Conservation (phyloP, 2,113 vertebrate genomes). For the Corynorhinus townsendii region DNA sequence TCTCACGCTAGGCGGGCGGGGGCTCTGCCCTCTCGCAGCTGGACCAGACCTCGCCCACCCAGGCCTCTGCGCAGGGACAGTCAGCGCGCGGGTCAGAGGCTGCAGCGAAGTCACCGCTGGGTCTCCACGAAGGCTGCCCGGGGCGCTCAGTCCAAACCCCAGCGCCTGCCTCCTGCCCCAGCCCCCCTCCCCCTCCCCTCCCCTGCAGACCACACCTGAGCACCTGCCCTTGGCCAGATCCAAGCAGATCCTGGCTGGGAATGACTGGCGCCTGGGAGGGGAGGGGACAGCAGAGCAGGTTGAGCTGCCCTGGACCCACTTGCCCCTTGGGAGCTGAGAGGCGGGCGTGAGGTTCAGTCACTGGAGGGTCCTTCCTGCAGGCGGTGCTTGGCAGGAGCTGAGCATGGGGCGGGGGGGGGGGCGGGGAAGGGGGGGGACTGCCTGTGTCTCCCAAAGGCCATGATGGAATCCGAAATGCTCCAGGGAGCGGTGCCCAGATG, state of each 20-base stretch:
- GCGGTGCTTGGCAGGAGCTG: fast-evolving
- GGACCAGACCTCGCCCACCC: fast-evolving
- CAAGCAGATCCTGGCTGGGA: fast-evolving
- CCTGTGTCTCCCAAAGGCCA: fast-evolving
- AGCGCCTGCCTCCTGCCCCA: fast-evolving
- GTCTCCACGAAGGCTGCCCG: fast-evolving
- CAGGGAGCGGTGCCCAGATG: fast-evolving
- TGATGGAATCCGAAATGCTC: fast-evolving
- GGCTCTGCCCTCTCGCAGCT: neutral
- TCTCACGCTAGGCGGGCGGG: fast-evolving
- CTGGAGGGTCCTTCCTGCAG: no score
- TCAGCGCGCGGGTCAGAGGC: neutral
- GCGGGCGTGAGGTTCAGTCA: neutral
- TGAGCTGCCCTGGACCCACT: no score
- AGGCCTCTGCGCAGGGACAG: fast-evolving
- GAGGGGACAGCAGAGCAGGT: no score
- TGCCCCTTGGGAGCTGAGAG: fast-evolving
- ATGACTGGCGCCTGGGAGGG: fast-evolving
- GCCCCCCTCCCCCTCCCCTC: no score
- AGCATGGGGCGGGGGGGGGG: fast-evolving
- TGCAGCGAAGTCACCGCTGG: fast-evolving
- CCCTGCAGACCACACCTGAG: neutral
- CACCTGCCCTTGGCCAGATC: fast-evolving
- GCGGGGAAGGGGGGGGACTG: fast-evolving
- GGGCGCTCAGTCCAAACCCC: fast-evolving